Evolutionary conservation across 2,888 invertebrate genomes (phyloP).

Genomic region (Cyaniris semiargus): DNA sequence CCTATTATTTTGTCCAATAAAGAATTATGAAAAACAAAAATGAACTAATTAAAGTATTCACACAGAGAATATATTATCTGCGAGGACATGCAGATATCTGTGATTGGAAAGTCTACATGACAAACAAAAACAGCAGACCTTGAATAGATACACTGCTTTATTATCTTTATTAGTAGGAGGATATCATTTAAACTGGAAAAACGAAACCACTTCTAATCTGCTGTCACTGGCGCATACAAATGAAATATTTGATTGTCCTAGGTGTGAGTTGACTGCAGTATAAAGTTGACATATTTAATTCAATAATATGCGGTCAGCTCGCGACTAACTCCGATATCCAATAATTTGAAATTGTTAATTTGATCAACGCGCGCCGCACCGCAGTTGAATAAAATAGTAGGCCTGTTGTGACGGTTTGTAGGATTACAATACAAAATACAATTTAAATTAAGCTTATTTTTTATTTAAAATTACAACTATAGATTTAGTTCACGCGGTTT

Average conservation of each 20-base stretch:
- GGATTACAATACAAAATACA: not conserved
- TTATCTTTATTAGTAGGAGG: too few species aligned
- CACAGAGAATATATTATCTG: too few species aligned
- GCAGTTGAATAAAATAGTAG: not conserved
- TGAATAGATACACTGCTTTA: too few species aligned
- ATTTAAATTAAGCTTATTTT: not conserved
- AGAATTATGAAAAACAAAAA: too few species aligned
- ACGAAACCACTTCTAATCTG: not conserved
- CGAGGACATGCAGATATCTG: too few species aligned
- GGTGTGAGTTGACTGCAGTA: not conserved
- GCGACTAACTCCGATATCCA: constrained; percentile 2
- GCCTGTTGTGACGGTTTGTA: not conserved
- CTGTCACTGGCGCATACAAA: not conserved
- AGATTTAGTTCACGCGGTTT: too few species aligned
- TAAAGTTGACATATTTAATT: constrained; percentile 1
- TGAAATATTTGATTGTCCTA: not conserved
- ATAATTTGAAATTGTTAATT: constrained; percentile 19
- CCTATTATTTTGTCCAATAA: too few species aligned
- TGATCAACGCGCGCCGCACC: constrained; percentile 13
- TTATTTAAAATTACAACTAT: too few species aligned
- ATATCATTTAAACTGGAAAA: not conserved
- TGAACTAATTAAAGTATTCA: too few species aligned
- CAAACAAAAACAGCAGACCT: too few species aligned
- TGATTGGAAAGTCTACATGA: too few species aligned
- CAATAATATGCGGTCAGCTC: constrained; percentile 3